Percentiles rank a stretch among this genome's conserved stretches.
Evolutionary conservation across 1,140 invertebrate genomes (phyloP).

Genomic region (Bradysia coprophila): DNA sequence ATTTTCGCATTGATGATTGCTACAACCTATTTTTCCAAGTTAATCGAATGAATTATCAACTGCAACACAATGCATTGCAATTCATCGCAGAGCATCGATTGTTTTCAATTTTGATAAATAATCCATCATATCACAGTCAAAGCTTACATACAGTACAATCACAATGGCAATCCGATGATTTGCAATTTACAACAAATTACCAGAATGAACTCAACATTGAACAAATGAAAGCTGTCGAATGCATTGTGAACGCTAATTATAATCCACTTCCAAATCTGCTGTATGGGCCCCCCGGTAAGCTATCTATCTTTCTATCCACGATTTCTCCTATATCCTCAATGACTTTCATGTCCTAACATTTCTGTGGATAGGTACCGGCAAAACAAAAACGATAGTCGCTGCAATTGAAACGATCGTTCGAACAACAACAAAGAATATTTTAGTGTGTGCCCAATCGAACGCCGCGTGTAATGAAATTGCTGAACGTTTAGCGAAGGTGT

Average conservation of each 20-base stretch:
- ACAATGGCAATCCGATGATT: neutral
- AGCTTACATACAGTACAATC: neutral
- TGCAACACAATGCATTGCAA: neutral
- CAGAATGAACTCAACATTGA: constrained; percentile 28
- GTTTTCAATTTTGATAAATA: neutral
- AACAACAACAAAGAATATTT: constrained; percentile 27
- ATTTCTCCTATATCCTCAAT: neutral
- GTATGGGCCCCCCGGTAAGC: neutral
- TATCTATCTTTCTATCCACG: neutral
- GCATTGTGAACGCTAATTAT: constrained; percentile 34
- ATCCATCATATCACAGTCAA: neutral
- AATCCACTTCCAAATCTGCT: constrained; percentile 42
- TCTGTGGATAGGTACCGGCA: constrained; percentile 66
- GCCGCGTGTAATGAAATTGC: constrained; percentile 57
- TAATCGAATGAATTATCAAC: constrained; percentile 12
- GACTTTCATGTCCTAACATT: no score
- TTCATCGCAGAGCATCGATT: neutral
- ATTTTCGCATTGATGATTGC: neutral
- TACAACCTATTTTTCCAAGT: constrained; percentile 33
- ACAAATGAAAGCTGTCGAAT: constrained; percentile 41
- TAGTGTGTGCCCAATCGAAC: constrained; percentile 57
- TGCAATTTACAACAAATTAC: neutral
- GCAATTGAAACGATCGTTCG: constrained; percentile 31
- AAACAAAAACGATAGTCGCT: constrained; percentile 60
- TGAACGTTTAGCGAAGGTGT: constrained; percentile 25